Evolutionary conservation across 2,113 vertebrate species (phyloP), one percentile per base, ranked within the genome.

Genomic region (Amblyopsis rosae): DNA sequence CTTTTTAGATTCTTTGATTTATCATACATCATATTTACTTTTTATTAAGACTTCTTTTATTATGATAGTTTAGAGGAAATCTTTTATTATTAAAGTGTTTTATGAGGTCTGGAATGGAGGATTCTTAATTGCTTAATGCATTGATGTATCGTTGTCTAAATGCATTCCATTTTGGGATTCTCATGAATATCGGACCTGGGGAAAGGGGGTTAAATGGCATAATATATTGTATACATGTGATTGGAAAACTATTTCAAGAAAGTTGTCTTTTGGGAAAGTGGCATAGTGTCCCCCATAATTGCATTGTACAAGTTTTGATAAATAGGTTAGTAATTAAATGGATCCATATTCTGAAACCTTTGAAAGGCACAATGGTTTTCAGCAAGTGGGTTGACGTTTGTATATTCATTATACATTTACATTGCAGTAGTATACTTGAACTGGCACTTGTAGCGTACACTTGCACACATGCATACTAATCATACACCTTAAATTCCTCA

Each of bases 121-220:
- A 53, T 53, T 41, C 35, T 41, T 41, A 8, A 41, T 41, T 6
- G 4, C 35, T 6, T 41, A 6, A 41, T 8, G 7, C 35, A 41
- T 41, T 12, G 49, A 47, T 11, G 9, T 54, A 55, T 60, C 26
- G 49, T 53, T 17, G 58, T 75, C 64, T 60, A 72, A 35, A 72
- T 11, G 9, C 59, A 55, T 60, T 16, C 54, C 45, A 55, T 75
- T 55, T 71, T 61, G 59, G 50, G 72, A 70, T 62, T 19, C 70
- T 66, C 10, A 56, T 61, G 51, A 58, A 70, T 51, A 79, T 54
- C 35, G 5, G 35, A 41, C 35, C 35, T 49, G 48, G 19, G 26
- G 51, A 59, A 41, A 33, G 35, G 62, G 33, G 15, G 58, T 15
- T 48, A 69, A 59, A 26, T 15, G 49, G 15, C 60, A 64, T 33